Conservation (phyloP, 2,113 vertebrate genomes). For the Camelus bactrianus region DNA sequence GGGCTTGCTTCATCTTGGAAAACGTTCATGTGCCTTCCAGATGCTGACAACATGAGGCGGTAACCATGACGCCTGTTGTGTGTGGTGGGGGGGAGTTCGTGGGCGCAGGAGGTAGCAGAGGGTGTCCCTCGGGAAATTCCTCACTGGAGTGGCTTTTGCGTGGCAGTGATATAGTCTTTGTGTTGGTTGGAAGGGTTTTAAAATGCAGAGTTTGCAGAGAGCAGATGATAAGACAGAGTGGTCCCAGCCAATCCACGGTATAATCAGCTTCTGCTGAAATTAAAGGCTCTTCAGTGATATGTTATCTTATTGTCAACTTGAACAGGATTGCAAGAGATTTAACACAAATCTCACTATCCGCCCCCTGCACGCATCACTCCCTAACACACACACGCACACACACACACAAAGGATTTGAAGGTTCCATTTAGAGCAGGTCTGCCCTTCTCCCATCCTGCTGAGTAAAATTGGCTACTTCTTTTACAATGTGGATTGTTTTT, state of each 20-base stretch:
- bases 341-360: not conserved
- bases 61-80: constrained; percentile 74
- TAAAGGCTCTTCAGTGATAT: constrained; percentile 76
- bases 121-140: constrained; percentile 82
- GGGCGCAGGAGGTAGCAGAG: constrained; percentile 1
- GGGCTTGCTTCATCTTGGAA: constrained; percentile 77
- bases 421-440: not conserved
- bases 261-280: constrained; percentile 83
- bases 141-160: constrained; percentile 75
- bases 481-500: constrained; percentile 5
- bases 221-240: constrained; percentile 76
- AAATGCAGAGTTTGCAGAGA: constrained; percentile 80
- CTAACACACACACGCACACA: not conserved
- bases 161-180: constrained; percentile 80
- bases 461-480: constrained; percentile 52
- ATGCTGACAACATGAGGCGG: constrained; percentile 82
- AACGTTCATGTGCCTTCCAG: constrained; percentile 83
- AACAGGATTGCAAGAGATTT: constrained; percentile 68
- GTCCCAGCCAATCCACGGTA: constrained; percentile 65
- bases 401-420: not conserved
- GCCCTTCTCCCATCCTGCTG: not conserved
- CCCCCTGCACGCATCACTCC: not conserved
- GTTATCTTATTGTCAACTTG: constrained; percentile 69
- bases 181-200: constrained; percentile 83
- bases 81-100: not conserved